Conservation (phyloP, 2,888 invertebrate species). For the Anarsia innoxiella region DNA sequence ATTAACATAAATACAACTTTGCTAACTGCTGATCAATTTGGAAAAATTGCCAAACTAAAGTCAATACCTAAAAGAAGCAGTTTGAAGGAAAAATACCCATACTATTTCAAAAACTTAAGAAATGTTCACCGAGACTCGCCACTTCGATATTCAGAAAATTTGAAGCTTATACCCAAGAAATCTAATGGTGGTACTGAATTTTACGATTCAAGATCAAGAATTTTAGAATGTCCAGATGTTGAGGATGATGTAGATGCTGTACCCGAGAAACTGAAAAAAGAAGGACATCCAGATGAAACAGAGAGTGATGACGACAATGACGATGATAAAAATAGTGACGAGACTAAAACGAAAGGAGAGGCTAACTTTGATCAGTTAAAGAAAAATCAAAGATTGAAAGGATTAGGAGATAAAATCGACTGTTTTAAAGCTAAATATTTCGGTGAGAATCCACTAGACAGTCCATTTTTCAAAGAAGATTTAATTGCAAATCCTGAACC, state of each 20-base stretch:
- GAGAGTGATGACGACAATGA: conserved; percentile 41
- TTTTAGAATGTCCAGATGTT: conserved; percentile 69
- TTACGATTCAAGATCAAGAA: conserved; percentile 77
- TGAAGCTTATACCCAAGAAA: conserved; percentile 78
- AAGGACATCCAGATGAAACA: conserved; percentile 40
- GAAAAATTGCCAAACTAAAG: conserved; percentile 31
- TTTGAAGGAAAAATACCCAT: conserved; percentile 77
- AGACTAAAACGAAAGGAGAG: conserved; percentile 28
- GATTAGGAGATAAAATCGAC: conserved; percentile 82
- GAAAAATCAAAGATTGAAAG: conserved; percentile 70
- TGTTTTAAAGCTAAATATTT: conserved; percentile 85
- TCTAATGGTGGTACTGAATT: conserved; percentile 80
- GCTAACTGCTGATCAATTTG: conserved; percentile 34
- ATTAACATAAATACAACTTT: conserved; percentile 45
- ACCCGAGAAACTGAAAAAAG: conserved; percentile 63
- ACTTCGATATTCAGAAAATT: conserved; percentile 79
- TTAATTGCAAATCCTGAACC: conserved; percentile 65
- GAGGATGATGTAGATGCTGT: conserved; percentile 70
- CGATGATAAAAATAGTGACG: conserved; percentile 13
- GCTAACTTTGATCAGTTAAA: conserved; percentile 36
- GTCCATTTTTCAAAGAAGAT: conserved; percentile 80
- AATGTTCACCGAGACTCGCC: conserved; percentile 74
- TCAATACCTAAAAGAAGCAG: conserved; percentile 22
- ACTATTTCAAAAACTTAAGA: conserved; percentile 65
- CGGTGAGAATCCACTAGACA: conserved; percentile 83